These are phyloP conservation scores for Spongilla lacustris DNA, from an alignment of 37 sponge, comb jelly and placozoan genomes.

Conservation along the genomic window DNA sequence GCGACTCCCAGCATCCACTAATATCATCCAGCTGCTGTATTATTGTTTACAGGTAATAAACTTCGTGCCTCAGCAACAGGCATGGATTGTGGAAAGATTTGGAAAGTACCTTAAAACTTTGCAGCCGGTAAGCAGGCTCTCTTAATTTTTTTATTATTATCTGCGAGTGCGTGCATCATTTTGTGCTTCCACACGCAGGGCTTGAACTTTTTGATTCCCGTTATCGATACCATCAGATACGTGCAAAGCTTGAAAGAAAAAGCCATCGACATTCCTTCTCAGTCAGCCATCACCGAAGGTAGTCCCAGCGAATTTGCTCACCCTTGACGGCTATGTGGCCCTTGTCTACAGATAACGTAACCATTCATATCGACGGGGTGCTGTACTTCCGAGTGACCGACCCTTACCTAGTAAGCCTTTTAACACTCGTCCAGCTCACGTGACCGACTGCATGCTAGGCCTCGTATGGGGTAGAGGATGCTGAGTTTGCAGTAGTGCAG, in stretches of 20 bases:
- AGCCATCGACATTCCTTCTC: constrained; percentile 96
- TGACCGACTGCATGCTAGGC: constrained; percentile 45
- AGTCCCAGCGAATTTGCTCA: neutral
- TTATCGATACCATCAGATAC: constrained; percentile 91
- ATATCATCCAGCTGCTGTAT: neutral
- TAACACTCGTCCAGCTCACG: neutral
- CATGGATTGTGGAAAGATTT: constrained; percentile 96
- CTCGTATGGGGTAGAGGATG: constrained; percentile 97
- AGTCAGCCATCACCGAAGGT: constrained; percentile 96
- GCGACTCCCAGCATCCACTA: neutral
- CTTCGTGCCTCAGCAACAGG: constrained; percentile 98
- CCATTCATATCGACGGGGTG: constrained; percentile 95
- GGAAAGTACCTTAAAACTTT: constrained; percentile 83
- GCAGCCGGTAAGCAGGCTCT: constrained; percentile 53
- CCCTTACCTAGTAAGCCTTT: constrained; percentile 81
- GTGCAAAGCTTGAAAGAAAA: constrained; percentile 95
- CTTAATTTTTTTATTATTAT: neutral
- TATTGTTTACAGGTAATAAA: constrained; percentile 38
- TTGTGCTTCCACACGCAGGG: constrained; percentile 58
- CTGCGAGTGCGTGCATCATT: neutral
- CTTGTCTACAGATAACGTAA: constrained; percentile 87
- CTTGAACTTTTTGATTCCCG: constrained; percentile 84
- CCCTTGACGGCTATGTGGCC: neutral
- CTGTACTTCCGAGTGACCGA: constrained; percentile 89
- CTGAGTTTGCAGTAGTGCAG: constrained; percentile 94